These are phyloP conservation scores for Maconellicoccus hirsutus DNA, from an alignment of 1,140 invertebrate species.

Conservation along the genomic window DNA sequence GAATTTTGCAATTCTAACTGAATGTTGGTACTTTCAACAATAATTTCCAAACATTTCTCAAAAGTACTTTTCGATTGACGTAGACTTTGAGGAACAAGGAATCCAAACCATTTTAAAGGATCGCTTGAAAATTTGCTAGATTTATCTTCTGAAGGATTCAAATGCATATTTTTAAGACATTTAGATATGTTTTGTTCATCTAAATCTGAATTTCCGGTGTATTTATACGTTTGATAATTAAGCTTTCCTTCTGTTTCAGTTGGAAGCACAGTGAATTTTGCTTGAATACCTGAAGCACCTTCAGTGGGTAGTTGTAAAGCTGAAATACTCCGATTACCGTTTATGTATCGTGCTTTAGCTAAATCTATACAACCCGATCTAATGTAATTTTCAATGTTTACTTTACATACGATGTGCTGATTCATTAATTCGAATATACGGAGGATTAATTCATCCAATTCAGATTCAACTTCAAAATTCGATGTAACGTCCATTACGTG, in stretches of 20 bases:
- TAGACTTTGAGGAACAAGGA: conserved; percentile 56
- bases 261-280: conserved; percentile 37
- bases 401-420: conserved; percentile 47
- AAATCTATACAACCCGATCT: conserved; percentile 46
- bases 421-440: conserved; percentile 52
- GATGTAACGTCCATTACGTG: background rate
- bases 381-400: conserved; percentile 50
- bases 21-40: conserved; percentile 49
- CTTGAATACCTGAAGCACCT: conserved; percentile 43
- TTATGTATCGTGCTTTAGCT: conserved; percentile 58
- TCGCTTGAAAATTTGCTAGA: conserved; percentile 35
- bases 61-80: conserved; percentile 52
- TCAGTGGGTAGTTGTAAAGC: conserved; percentile 50
- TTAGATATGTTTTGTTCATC: conserved; percentile 6
- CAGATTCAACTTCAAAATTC: conserved; percentile 23
- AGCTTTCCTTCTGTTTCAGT: conserved; percentile 34
- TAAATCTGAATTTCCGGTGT: background rate
- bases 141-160: background rate
- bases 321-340: conserved; percentile 53
- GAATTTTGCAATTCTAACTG: conserved; percentile 40
- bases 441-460: conserved; percentile 48
- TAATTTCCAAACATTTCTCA: conserved; percentile 46
- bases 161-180: conserved; percentile 12
- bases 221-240: conserved; percentile 32
- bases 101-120: conserved; percentile 62